Conservation (phyloP, 1,140 invertebrate species). For the Drosophila erecta region DNA sequence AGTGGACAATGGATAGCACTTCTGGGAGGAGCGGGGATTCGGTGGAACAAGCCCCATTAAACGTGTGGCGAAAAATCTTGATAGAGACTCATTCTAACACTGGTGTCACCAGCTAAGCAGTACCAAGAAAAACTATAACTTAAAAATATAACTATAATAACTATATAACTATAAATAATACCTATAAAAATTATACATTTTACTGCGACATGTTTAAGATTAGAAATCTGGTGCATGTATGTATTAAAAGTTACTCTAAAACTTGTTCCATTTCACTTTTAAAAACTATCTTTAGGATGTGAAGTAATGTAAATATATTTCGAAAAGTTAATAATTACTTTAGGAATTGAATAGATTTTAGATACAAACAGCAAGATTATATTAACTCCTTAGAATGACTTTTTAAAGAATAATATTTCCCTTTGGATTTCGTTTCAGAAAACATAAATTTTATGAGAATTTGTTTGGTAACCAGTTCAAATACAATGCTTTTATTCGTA, state of each 20-base stretch:
- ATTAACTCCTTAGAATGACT: background rate
- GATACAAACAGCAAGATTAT: background rate
- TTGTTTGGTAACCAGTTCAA: no score
- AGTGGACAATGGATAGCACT: background rate
- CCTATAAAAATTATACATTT: background rate
- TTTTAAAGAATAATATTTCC: background rate
- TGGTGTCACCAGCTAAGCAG: background rate
- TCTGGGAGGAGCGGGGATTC: background rate
- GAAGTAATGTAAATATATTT: background rate
- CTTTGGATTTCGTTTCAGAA: no score
- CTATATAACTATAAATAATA: no score
- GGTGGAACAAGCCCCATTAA: conserved; percentile 21
- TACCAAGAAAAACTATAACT: background rate
- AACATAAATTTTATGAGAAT: no score
- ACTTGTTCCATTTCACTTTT: no score
- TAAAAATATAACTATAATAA: no score
- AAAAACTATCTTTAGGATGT: no score
- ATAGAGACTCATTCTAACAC: conserved; percentile 9
- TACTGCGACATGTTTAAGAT: background rate
- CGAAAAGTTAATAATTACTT: background rate
- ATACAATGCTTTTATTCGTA: no score
- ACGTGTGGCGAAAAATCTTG: conserved; percentile 21
- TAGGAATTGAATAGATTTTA: background rate
- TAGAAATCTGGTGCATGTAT: background rate
- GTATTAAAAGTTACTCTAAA: background rate